Evolutionary conservation across 2,113 vertebrate genomes (phyloP).

Genomic region (Rhizomys pruinosus): DNA sequence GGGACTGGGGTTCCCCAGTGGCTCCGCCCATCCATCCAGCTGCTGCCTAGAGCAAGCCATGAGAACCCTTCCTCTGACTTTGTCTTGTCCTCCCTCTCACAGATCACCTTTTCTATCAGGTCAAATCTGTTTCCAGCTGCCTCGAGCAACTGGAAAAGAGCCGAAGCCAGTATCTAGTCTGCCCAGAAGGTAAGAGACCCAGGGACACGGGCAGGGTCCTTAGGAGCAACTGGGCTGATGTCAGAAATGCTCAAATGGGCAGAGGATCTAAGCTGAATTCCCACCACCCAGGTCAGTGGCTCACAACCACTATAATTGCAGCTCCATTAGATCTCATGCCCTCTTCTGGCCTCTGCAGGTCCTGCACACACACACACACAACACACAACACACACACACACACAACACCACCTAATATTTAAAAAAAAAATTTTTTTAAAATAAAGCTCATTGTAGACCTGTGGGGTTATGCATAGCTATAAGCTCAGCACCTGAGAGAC

Average conservation of each 20-base stretch:
- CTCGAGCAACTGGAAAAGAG: slow-evolving; percentile 87
- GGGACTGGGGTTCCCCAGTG: too few relatives aligned
- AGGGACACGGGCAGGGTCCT: not conserved
- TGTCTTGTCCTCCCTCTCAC: slow-evolving; percentile 27
- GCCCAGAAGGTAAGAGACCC: slow-evolving; percentile 88
- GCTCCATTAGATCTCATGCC: not conserved
- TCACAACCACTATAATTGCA: not conserved
- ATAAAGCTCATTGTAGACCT: not conserved
- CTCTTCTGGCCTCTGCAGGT: not conserved
- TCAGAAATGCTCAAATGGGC: not conserved
- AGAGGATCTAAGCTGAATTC: not conserved
- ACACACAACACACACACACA: not conserved
- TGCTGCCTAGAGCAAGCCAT: not conserved
- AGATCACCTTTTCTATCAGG: slow-evolving; percentile 95
- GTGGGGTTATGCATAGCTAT: not conserved
- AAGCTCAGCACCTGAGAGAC: not conserved
- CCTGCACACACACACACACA: too few relatives aligned
- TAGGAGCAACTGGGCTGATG: not conserved
- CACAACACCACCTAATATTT: not conserved
- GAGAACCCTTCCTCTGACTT: not conserved
- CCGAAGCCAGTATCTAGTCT: slow-evolving; percentile 84
- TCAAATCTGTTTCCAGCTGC: slow-evolving; percentile 88
- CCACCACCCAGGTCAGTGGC: not conserved
- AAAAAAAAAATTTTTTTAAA: too few relatives aligned
- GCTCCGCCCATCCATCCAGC: rapidly evolving